Evolutionary conservation across 2,888 invertebrate species (phyloP).

Genomic region (Epirrhoe tristata): DNA sequence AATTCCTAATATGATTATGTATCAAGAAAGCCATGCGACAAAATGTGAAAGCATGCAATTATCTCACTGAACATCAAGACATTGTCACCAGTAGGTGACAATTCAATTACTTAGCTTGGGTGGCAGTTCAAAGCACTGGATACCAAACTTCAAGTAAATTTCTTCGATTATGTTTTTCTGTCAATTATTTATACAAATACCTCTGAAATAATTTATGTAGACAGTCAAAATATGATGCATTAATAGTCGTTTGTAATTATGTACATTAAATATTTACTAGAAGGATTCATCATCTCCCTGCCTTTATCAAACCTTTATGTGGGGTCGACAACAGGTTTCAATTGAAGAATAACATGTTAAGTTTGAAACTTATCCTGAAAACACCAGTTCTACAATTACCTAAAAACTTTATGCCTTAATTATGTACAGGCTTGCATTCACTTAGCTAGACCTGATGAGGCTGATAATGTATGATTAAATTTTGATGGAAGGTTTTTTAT

Average conservation of each 20-base stretch:
- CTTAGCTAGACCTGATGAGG: not conserved
- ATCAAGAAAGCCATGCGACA: not conserved
- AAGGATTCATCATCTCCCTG: too few species aligned
- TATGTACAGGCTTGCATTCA: not conserved
- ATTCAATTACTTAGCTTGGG: slow-evolving; percentile 6
- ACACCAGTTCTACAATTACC: not conserved
- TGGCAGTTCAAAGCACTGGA: not conserved
- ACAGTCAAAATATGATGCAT: not conserved
- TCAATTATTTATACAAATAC: not conserved
- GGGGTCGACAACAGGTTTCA: not conserved
- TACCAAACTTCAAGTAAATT: not conserved
- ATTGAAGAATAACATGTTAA: not conserved
- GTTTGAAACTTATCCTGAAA: not conserved
- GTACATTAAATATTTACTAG: too few species aligned
- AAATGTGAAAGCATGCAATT: slow-evolving; percentile 3
- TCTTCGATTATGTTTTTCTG: not conserved
- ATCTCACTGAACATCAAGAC: slow-evolving; percentile 1
- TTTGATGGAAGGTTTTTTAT: not conserved
- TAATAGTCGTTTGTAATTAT: too few species aligned
- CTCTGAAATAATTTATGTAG: not conserved
- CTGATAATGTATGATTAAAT: not conserved
- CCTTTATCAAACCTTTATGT: not conserved
- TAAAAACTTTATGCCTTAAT: not conserved
- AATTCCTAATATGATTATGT: not conserved
- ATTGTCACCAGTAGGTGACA: not conserved